Conservation (phyloP, 2,888 invertebrate genomes). For the Miltochrista miniata region DNA sequence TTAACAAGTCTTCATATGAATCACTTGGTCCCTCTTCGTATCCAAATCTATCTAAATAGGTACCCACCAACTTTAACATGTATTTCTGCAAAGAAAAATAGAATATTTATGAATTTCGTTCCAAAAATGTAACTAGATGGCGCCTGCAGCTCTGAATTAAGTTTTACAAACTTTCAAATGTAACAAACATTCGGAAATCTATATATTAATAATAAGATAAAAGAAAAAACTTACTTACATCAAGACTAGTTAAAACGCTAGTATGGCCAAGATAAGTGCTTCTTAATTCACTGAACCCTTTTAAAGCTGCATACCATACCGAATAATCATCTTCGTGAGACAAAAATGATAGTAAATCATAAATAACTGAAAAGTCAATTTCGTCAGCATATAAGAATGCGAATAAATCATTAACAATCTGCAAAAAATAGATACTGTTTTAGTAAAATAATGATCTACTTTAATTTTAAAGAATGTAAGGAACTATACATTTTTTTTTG, state of each 20-base stretch:
- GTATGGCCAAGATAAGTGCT: conserved; percentile 52
- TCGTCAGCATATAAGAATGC: conserved; percentile 86
- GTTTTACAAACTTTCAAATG: too few relatives aligned
- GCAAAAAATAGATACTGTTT: conserved; percentile 11
- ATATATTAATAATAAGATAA: not conserved
- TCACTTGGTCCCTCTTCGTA: conserved; percentile 61
- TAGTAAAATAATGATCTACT: too few relatives aligned
- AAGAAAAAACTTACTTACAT: too few relatives aligned
- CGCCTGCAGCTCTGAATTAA: too few relatives aligned
- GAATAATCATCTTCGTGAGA: conserved; percentile 86
- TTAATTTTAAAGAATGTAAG: too few relatives aligned
- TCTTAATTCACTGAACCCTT: conserved; percentile 72
- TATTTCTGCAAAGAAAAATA: conserved; percentile 60
- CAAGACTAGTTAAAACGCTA: conserved; percentile 47
- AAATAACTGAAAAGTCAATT: conserved; percentile 82
- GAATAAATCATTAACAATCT: conserved; percentile 90
- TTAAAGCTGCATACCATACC: conserved; percentile 88
- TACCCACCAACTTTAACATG: conserved; percentile 46
- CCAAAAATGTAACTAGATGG: not conserved
- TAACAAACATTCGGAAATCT: not conserved
- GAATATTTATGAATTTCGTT: too few relatives aligned
- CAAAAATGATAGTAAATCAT: conserved; percentile 86
- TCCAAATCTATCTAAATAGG: conserved; percentile 70
- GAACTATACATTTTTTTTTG: too few relatives aligned
- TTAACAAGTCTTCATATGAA: conserved; percentile 80